phyloP scores from a whole-genome alignment of 1,140 invertebrate genomes.

The Ladona fulva region DNA sequence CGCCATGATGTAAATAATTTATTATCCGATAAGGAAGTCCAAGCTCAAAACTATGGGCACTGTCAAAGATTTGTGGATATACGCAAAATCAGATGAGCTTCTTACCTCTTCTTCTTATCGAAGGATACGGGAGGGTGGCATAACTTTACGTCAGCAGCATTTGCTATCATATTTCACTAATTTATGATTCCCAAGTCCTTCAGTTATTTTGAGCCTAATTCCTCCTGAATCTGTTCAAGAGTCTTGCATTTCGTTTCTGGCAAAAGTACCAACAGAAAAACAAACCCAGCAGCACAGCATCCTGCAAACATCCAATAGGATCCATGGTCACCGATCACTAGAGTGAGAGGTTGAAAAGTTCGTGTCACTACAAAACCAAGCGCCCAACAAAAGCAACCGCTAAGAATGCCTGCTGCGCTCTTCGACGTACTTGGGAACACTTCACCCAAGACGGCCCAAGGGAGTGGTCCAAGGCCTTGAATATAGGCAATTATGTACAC shows the following conservation, averaged over 20 bases:
- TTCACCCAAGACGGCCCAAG: slow-evolving; percentile 35
- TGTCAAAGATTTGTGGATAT: too few relatives aligned
- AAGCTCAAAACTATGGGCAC: too few relatives aligned
- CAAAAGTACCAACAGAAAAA: slow-evolving; percentile 44
- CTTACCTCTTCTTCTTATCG: too few relatives aligned
- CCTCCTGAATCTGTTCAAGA: slow-evolving; percentile 39
- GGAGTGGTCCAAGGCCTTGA: slow-evolving; percentile 37
- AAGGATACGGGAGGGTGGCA: too few relatives aligned
- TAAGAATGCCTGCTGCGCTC: not conserved
- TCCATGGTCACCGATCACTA: slow-evolving; percentile 42
- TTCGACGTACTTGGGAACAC: slow-evolving; percentile 36
- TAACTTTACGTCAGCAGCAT: too few relatives aligned
- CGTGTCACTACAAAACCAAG: slow-evolving; percentile 44
- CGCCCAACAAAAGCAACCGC: slow-evolving; percentile 13
- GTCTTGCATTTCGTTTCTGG: slow-evolving; percentile 47
- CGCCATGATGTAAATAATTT: too few relatives aligned
- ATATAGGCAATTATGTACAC: slow-evolving; percentile 58
- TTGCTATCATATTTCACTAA: too few relatives aligned
- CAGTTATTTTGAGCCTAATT: not conserved
- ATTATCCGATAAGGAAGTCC: too few relatives aligned
- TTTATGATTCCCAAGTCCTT: too few relatives aligned
- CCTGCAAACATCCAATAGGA: slow-evolving; percentile 46
- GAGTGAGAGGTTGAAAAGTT: slow-evolving; percentile 44
- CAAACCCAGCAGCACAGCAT: slow-evolving; percentile 42
- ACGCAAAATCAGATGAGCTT: too few relatives aligned